phyloP scores from a whole-genome alignment of 2,113 vertebrate genomes.

The Ailuropoda melanoleuca region DNA sequence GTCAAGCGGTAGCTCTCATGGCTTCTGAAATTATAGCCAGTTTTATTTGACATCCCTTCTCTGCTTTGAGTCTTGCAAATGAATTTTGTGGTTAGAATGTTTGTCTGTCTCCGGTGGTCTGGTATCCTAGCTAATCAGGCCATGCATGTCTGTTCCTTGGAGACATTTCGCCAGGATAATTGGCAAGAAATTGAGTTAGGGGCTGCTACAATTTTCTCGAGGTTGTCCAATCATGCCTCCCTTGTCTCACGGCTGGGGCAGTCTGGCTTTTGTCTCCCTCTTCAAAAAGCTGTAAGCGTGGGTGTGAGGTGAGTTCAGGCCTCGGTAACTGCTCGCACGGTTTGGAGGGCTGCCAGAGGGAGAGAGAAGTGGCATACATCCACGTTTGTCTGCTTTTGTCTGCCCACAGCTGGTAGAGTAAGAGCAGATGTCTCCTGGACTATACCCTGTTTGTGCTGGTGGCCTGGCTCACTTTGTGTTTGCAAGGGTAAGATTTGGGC shows the following conservation, averaged over 20 bases:
- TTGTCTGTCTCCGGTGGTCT: conserved; percentile 48
- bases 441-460: neutral
- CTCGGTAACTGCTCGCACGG: neutral
- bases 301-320: conserved; percentile 32
- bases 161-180: conserved; percentile 55
- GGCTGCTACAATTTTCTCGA: conserved; percentile 40
- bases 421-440: neutral
- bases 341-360: conserved; percentile 27
- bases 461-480: neutral
- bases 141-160: neutral
- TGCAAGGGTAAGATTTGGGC: neutral
- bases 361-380: neutral
- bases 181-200: conserved; percentile 71
- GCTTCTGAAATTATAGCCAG: neutral
- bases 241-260: neutral
- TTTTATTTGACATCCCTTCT: neutral
- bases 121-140: conserved; percentile 40
- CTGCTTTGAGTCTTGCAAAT: neutral
- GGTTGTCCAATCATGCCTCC: neutral
- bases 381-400: conserved; percentile 14
- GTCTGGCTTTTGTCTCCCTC: conserved; percentile 53
- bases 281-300: conserved; percentile 29
- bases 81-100: neutral
- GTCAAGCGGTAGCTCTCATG: neutral
- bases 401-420: neutral